These are phyloP conservation scores for Pelecanus crispus DNA, from an alignment of 2,113 vertebrate species.

Conservation along the genomic window DNA sequence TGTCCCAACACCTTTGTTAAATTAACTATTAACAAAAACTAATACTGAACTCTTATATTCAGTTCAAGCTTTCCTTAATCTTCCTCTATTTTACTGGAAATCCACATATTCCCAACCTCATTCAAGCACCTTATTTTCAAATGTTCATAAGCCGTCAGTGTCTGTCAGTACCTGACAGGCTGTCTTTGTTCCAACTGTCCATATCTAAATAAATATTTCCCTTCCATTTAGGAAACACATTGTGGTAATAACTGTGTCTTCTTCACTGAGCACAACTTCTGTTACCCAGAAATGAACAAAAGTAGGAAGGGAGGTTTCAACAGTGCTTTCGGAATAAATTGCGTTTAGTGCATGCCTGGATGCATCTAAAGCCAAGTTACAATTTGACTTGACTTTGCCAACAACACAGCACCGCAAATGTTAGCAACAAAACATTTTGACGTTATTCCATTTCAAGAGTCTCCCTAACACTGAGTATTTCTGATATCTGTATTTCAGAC, in stretches of 20 bases:
- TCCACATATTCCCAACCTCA: not conserved
- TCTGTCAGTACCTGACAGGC: not conserved
- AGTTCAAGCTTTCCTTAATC: not conserved
- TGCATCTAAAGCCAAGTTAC: not conserved
- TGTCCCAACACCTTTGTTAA: not conserved
- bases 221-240: not conserved
- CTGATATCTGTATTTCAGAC: not conserved
- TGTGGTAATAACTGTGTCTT: not conserved
- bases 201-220: not conserved
- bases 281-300: not conserved
- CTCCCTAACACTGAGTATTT: not conserved
- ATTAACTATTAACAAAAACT: not conserved
- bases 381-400: not conserved
- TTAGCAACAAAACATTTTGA: not conserved
- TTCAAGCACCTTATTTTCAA: not conserved
- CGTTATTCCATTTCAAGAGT: not conserved
- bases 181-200: not conserved
- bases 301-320: not conserved
- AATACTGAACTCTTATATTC: not conserved
- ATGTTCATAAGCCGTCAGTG: not conserved
- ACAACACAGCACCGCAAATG: accelerated
- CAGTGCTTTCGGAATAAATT: not conserved
- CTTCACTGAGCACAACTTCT: not conserved
- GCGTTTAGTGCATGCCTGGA: not conserved
- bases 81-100: not conserved